Evolutionary conservation across 1,140 invertebrate genomes (phyloP).

Genomic region (Reticulitermes speratus): DNA sequence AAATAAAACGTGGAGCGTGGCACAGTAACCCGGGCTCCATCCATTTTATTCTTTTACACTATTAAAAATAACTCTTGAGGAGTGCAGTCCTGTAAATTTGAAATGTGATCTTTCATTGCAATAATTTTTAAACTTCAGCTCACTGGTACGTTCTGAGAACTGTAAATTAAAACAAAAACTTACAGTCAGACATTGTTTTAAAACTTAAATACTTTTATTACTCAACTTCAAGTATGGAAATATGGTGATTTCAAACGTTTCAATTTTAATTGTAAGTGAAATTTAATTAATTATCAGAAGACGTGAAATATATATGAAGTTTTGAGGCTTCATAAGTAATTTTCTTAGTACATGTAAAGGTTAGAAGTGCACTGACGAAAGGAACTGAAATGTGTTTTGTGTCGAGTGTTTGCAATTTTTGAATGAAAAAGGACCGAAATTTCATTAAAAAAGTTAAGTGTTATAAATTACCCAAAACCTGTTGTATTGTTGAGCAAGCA

Average conservation of each 20-base stretch:
- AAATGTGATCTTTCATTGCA: constrained; percentile 11
- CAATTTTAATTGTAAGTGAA: background rate
- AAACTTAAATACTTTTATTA: background rate
- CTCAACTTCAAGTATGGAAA: background rate
- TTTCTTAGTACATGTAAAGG: background rate
- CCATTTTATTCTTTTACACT: background rate
- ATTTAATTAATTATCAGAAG: background rate
- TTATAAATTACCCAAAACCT: background rate
- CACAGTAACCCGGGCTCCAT: background rate
- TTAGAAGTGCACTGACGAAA: background rate
- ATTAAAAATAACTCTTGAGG: background rate
- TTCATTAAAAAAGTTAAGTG: background rate
- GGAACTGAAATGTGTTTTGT: background rate
- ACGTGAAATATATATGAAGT: background rate
- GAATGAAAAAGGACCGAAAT: background rate
- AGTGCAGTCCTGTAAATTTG: background rate
- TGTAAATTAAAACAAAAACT: background rate
- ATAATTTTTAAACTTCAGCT: background rate
- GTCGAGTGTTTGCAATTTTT: background rate
- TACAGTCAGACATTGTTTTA: background rate
- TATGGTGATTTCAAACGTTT: background rate
- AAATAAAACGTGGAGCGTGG: background rate
- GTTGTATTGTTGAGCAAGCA: background rate
- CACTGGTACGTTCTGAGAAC: background rate
- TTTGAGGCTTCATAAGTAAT: background rate